Evolutionary conservation across 2,888 invertebrate species (phyloP), one percentile per base, ranked within the genome.

Genomic region (Digitonthophagus gazella): DNA sequence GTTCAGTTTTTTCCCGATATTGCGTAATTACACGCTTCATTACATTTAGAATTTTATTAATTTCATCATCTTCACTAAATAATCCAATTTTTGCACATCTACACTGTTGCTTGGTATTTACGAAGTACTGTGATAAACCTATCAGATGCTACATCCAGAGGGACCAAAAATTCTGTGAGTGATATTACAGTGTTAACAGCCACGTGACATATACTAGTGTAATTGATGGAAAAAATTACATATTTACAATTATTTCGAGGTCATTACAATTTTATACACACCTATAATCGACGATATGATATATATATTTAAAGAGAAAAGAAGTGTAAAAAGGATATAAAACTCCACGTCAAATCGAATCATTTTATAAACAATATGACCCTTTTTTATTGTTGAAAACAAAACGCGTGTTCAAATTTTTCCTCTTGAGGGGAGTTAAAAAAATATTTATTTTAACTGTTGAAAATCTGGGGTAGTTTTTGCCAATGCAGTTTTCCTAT

Each of bases 161-260:
- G 11, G 67, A 71, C 69, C 69, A 71, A 66, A 72, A 68, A 68
- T 68, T 69, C 69, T 71, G 68, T 72, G 69, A 69, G 68, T 73
- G 72, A 74, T 72, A 73, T 73, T 72, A 73, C 67, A 64, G 68
- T 67, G 70, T 66, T 72, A 73, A 74, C 72, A 74, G 74, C 74
- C 74, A 74, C 71, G 65, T 66, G 72, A 72, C 70, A 70, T 71
- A 73, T 71, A 74, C 71, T 72, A 71, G 70, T 72, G 55, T 56
- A 14, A 15, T 65, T 44, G 14, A 15, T 44, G 57, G 54, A 16
- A 20, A 55, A 55, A 44, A 56, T 18, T 55, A 65, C 55, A 55
- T 65, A 65, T 65, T 65, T 65, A 65, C 65, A 65, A 56, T 55
- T 14, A 19, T 61, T n/a, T 61, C n/a, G 18, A 19, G 61, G 20